A percentile compares a stretch with the other conserved stretches of the same genome.
These are phyloP conservation scores for Agrilus cyanescens DNA, from an alignment of 2,888 invertebrate genomes.

Conservation along the genomic window DNA sequence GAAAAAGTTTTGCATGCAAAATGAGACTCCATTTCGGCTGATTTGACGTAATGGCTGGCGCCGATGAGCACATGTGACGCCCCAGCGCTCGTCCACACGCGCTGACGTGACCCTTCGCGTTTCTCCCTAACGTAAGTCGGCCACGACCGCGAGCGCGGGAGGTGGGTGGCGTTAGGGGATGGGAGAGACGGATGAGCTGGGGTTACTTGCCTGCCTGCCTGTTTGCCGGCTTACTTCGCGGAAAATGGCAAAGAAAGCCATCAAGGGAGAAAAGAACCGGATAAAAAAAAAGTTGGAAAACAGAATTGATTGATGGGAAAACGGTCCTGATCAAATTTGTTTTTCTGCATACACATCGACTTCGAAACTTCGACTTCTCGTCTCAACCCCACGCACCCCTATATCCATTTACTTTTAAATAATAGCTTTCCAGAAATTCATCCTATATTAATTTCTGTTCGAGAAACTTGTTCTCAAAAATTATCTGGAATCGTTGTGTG, in stretches of 20 bases:
- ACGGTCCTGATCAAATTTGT: conserved; percentile 38
- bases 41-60: conserved; percentile 28
- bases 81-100: conserved; percentile 21
- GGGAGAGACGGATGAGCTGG: conserved; percentile 18
- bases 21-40: conserved; percentile 19
- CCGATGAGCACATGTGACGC: conserved; percentile 26
- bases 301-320: conserved; percentile 37
- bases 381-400: no score
- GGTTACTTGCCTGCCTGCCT: conserved; percentile 12
- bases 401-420: no score
- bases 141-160: conserved; percentile 11
- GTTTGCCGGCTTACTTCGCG: conserved; percentile 21
- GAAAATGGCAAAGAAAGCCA: conserved; percentile 36
- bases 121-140: conserved; percentile 14
- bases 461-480: no score
- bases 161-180: conserved; percentile 15
- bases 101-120: no score
- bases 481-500: no score
- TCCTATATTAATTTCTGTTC: no score
- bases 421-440: no score
- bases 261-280: conserved; percentile 29
- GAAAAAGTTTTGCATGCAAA: conserved; percentile 19
- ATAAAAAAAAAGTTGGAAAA: conserved; percentile 30
- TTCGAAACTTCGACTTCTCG: no score
- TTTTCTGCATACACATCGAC: conserved; percentile 33